Percentiles rank a stretch among this genome's conserved stretches.
These are phyloP conservation scores for Brassicogethes aeneus DNA, from an alignment of 2,888 invertebrate species.

Conservation along the genomic window DNA sequence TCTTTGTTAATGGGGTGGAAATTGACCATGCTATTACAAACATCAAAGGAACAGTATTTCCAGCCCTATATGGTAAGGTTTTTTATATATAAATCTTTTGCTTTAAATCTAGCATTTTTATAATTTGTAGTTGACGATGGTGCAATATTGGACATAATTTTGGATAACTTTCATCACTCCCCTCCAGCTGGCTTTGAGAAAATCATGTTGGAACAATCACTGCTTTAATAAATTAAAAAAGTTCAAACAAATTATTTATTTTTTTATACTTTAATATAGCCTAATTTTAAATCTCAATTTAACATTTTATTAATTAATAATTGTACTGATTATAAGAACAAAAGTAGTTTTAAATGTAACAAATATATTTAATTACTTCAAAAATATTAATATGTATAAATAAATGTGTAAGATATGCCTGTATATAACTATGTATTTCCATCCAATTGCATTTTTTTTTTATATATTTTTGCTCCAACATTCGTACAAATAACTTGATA, in stretches of 20 bases:
- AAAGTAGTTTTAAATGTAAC: constrained; percentile 2
- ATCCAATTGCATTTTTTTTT: constrained; percentile 11
- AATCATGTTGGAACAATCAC: constrained; percentile 94
- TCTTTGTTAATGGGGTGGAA: constrained; percentile 86
- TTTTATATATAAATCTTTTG: no score
- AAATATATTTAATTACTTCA: constrained; percentile 10
- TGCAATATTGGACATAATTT: constrained; percentile 90
- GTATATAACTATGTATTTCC: constrained; percentile 7
- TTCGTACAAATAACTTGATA: constrained; percentile 10
- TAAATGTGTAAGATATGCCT: constrained; percentile 11
- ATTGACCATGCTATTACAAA: constrained; percentile 78
- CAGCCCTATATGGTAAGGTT: constrained; percentile 79
- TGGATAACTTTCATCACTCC: constrained; percentile 79
- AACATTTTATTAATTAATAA: constrained; percentile 14
- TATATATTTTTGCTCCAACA: constrained; percentile 7
- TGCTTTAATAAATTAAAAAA: constrained; percentile 64
- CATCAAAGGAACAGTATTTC: constrained; percentile 84
- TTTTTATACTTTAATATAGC: constrained; percentile 11
- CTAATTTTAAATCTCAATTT: constrained; percentile 13
- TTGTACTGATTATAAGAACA: neutral
- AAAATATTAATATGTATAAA: constrained; percentile 8
- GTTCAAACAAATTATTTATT: constrained; percentile 9
- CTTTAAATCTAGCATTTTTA: no score
- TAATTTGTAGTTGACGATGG: constrained; percentile 91
- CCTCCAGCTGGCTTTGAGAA: constrained; percentile 85